phyloP scores from a whole-genome alignment of 1,140 invertebrate genomes.

The Drosophila parabipectinata region DNA sequence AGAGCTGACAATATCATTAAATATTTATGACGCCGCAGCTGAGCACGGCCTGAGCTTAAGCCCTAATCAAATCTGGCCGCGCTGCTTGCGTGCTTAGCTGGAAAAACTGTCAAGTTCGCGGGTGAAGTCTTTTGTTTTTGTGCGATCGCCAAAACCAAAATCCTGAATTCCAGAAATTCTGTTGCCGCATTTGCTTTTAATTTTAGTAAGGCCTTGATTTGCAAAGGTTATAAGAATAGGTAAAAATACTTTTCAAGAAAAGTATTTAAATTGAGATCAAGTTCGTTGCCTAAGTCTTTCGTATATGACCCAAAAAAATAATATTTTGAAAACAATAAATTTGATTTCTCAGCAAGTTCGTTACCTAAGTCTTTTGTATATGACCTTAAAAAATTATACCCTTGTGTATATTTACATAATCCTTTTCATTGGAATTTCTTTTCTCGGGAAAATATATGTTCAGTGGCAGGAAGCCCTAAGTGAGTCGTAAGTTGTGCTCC shows the following conservation, averaged over 20 bases:
- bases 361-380: slow-evolving; percentile 45
- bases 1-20: slow-evolving; percentile 75
- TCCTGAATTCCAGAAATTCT: slow-evolving; percentile 18
- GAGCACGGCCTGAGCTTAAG: slow-evolving; percentile 45
- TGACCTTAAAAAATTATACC: neutral
- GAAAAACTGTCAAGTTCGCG: slow-evolving; percentile 72
- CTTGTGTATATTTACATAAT: neutral
- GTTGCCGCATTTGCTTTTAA: no score
- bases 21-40: slow-evolving; percentile 70
- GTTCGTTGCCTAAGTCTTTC: no score
- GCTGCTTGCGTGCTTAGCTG: slow-evolving; percentile 55
- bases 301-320: no score
- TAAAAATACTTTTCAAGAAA: no score
- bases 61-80: slow-evolving; percentile 55
- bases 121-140: slow-evolving; percentile 61
- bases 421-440: neutral
- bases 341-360: slow-evolving; percentile 7
- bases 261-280: no score
- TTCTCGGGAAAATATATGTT: neutral
- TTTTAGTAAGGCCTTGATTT: no score
- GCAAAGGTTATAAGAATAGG: no score
- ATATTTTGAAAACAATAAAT: neutral
- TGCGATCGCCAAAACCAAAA: neutral
- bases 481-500: slow-evolving; percentile 40
- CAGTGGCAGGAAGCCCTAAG: slow-evolving; percentile 29